Evolutionary conservation across 2,797 vertebrate species (phyloP).

Genomic region (Megaceryle alcyon): DNA sequence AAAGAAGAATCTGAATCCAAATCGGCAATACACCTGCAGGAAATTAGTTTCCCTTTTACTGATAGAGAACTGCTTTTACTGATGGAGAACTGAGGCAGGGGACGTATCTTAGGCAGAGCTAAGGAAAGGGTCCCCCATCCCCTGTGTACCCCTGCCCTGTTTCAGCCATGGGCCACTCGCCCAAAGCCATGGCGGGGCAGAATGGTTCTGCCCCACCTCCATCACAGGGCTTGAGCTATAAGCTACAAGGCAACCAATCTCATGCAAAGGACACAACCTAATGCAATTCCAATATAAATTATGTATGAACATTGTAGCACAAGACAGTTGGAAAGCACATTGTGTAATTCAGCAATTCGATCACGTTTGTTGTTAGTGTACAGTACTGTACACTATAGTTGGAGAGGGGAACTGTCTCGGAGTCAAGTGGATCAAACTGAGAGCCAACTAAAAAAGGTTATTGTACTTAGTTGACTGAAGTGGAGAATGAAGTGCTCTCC

Average conservation of each 20-base stretch:
- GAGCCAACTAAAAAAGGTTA: constrained; percentile 42
- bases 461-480: constrained; percentile 72
- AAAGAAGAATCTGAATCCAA: not conserved
- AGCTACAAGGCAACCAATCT: not conserved
- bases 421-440: constrained; percentile 74
- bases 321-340: constrained; percentile 17
- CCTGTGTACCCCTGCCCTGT: not conserved
- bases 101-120: not conserved
- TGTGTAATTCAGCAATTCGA: constrained; percentile 45
- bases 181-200: not conserved
- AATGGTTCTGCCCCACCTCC: not conserved
- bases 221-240: not conserved
- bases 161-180: not conserved
- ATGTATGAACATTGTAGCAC: not conserved
- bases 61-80: not conserved
- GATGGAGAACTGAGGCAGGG: not conserved
- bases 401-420: constrained; percentile 39
- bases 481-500: constrained; percentile 75
- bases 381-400: not conserved
- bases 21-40: not conserved
- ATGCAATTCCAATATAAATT: constrained; percentile 27
- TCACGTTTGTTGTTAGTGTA: constrained; percentile 23
- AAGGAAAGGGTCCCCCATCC: not conserved
- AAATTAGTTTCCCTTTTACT: not conserved
- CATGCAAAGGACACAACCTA: not conserved